Evolutionary conservation across 2,113 vertebrate genomes (phyloP), one percentile per base, ranked within the genome.

Genomic region (Leucosticte australis): DNA sequence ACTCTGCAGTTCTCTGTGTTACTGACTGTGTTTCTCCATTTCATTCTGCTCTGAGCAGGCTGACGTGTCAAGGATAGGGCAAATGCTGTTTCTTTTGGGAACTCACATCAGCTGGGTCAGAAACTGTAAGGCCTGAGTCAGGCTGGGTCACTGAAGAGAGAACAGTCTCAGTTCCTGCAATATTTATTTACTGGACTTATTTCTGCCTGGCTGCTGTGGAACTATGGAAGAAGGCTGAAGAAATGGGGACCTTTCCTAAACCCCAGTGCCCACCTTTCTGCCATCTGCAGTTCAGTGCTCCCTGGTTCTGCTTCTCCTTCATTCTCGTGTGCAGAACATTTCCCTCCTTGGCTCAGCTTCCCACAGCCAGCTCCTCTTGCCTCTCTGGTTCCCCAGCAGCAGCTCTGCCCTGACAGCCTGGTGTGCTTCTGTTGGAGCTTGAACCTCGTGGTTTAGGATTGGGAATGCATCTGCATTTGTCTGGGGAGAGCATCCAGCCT

Each of bases 51-150:
- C 1, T 59, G 69, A 77, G 55, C 73, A 75, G 49, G 41, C 44
- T 4, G 3, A 7, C 0, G 0, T n/a, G n/a, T 52, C 44, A 65
- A 76, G 42, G 53, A 27, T 47, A 27, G 63, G 31, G 44, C 30
- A 73, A 77, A 65, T 83, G 11, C 27, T 39, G 2, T 52, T 86
- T 65, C 16, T 57, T 9, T 65, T 27, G 28, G 33, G 60, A 65
- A 24, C 35, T 83, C 8, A 15, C 59, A 8, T 81, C n/a, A 24
- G 1, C 59, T 56, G 19, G 7, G 11, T 68, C 15, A 59, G 19
- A 65, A 37, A 27, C 52, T 37, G 7, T 62, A 22, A 70, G 60
- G 44, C 46, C 41, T 41, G 46, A 74, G 28, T 62, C 37, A 22
- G n/a, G 24, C 11, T 84, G 71, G 53, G 83, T n/a, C 53, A 13